Percentiles rank a stretch among this genome's conserved stretches.
These are phyloP conservation scores for Reinhardtius hippoglossoides DNA, from an alignment of 2,113 vertebrate species.

Conservation along the genomic window DNA sequence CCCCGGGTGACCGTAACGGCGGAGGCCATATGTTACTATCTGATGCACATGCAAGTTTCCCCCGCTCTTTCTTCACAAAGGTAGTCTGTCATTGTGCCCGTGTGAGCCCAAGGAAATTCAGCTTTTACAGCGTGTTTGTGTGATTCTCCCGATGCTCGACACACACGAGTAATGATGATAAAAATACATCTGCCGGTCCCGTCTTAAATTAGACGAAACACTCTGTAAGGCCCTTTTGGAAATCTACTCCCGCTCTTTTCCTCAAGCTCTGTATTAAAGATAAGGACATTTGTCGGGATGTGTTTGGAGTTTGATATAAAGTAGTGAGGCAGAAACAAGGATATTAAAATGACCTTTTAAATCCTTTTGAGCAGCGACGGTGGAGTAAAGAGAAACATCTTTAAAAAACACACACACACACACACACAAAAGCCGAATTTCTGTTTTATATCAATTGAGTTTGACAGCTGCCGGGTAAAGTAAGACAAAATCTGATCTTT, in stretches of 20 bases:
- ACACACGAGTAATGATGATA: constrained; percentile 42
- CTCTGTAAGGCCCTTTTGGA: constrained; percentile 36
- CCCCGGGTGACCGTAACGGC: constrained; percentile 30
- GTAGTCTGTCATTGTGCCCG: constrained; percentile 39
- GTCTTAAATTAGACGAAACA: constrained; percentile 50
- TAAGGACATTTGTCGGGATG: constrained; percentile 61
- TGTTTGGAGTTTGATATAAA: constrained; percentile 62
- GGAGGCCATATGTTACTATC: constrained; percentile 47
- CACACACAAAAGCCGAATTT: constrained; percentile 12
- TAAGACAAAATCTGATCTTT: constrained; percentile 75
- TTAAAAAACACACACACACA: neutral
- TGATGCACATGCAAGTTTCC: constrained; percentile 35
- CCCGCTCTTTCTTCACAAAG: constrained; percentile 13
- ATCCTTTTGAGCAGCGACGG: constrained; percentile 49
- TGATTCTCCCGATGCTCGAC: constrained; percentile 23
- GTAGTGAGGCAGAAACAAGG: constrained; percentile 29
- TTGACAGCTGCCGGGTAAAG: constrained; percentile 59
- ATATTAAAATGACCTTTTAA: constrained; percentile 73
- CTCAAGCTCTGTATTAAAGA: constrained; percentile 84
- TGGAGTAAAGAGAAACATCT: constrained; percentile 45
- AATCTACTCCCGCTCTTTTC: constrained; percentile 60
- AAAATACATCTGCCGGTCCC: constrained; percentile 42
- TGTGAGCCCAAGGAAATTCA: constrained; percentile 31
- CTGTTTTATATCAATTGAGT: constrained; percentile 53
- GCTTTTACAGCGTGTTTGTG: constrained; percentile 31